Evolutionary conservation across 2,888 invertebrate species (phyloP), one percentile per base, ranked within the genome.

Genomic region (Drosophila helvetica): DNA sequence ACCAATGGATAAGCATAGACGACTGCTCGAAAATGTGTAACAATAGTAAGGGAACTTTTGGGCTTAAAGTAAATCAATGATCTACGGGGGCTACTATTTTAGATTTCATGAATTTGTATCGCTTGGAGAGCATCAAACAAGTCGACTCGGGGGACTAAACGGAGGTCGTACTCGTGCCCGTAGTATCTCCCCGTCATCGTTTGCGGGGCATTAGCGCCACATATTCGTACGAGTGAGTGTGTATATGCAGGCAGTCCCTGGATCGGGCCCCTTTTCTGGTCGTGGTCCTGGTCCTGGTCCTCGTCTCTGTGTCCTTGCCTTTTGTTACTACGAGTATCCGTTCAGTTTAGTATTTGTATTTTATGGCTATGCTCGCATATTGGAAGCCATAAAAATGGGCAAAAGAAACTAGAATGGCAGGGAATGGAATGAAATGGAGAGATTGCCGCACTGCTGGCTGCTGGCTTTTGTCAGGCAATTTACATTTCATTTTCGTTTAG

Each of bases 401-500:
- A 25, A 47, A 63, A 25, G 52, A 33, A 53, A 53, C 57, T 38
- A 38, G 54, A 50, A 22, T 43, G 18, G 58, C 12, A 30, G 30
- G 48, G 53, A n/a, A 8, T 27, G 22, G 7, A 33, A 9, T 8
- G 50, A 18, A n/a, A 53, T 53, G 17, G 53, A 53, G 59, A 51
- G 51, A 74, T 76, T 62, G 60, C 38, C 57, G 48, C 15, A 15
- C 15, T n/a, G n/a, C n/a, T n/a, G n/a, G 15, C 38, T 38, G n/a
- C 15, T 38, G 38, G 15, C 38, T n/a, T 47, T 63, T 59, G 68
- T 66, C 63, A 9, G 54, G 69, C 75, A 65, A 80, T 84, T 81
- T 81, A 74, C 81, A 80, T 81, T 77, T 69, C 63, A 69, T 74
- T 74, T 68, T 56, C 57, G 71, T 60, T 73, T 60, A 57, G 65